Evolutionary conservation across 2,888 invertebrate species (phyloP).

Genomic region (Tupiocoris notatus): DNA sequence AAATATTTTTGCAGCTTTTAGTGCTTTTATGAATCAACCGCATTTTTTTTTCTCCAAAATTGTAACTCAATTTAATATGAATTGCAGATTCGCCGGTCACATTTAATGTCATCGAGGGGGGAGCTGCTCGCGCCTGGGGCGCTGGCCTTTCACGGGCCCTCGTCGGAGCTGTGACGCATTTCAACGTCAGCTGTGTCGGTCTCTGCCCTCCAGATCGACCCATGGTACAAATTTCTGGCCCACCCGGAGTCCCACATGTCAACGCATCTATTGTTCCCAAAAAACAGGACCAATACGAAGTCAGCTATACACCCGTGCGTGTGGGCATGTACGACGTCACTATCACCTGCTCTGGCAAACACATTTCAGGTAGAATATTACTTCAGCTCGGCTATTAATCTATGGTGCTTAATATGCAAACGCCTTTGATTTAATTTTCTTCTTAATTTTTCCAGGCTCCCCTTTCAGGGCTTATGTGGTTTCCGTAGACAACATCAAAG

Average conservation of each 20-base stretch:
- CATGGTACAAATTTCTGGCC: constrained; percentile 60
- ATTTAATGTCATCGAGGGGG: constrained; percentile 61
- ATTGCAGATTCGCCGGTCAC: constrained; percentile 57
- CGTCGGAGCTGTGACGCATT: constrained; percentile 58
- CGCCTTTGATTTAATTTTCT: constrained; percentile 41
- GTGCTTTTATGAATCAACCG: no score
- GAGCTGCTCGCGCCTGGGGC: constrained; percentile 62
- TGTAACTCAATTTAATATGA: no score
- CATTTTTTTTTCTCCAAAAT: no score
- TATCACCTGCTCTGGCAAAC: constrained; percentile 63
- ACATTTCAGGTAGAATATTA: constrained; percentile 64
- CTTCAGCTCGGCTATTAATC: no score
- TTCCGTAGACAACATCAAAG: constrained; percentile 68
- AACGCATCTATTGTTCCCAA: constrained; percentile 44
- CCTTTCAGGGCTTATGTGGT: constrained; percentile 68
- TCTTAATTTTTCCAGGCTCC: constrained; percentile 60
- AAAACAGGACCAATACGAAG: constrained; percentile 65
- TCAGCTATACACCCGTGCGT: constrained; percentile 85
- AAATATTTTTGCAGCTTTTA: no score
- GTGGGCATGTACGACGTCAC: constrained; percentile 90
- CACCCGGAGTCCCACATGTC: constrained; percentile 55
- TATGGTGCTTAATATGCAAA: neutral
- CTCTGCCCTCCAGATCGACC: constrained; percentile 52
- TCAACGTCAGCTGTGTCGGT: constrained; percentile 54
- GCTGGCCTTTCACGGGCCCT: constrained; percentile 60